Conservation (phyloP, 2,888 invertebrate species). For the Hemistola chrysoprasaria region DNA sequence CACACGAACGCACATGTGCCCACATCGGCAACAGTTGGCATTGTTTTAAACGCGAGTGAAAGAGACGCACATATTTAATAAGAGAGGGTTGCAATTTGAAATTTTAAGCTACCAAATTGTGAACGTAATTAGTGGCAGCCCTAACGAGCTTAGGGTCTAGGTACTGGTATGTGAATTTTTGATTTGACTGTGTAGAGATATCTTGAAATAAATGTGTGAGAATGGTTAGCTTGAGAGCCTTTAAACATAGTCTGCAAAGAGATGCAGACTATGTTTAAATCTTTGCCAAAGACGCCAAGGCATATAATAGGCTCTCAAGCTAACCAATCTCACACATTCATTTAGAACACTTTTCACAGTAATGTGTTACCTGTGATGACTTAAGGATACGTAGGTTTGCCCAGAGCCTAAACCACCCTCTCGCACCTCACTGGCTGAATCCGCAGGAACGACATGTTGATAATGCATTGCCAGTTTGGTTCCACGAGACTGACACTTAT, state of each 20-base stretch:
- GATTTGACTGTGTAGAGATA: conserved; percentile 38
- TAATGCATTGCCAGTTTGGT: too few species aligned
- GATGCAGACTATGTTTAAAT: too few species aligned
- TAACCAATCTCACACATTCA: not conserved
- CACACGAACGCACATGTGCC: conserved; percentile 57
- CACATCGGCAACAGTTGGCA: conserved; percentile 62
- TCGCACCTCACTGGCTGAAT: too few species aligned
- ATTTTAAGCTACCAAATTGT: conserved; percentile 71
- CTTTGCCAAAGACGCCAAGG: too few species aligned
- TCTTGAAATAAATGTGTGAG: not conserved
- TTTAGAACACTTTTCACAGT: conserved; percentile 11
- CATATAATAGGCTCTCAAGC: too few species aligned
- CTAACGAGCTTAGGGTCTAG: conserved; percentile 67
- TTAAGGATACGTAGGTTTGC: too few species aligned
- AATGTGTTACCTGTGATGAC: too few species aligned
- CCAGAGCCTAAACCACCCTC: too few species aligned
- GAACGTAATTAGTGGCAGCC: conserved; percentile 71
- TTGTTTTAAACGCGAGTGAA: conserved; percentile 57
- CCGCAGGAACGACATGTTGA: too few species aligned
- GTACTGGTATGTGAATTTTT: conserved; percentile 61
- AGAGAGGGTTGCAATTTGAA: conserved; percentile 59
- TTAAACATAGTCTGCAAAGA: too few species aligned
- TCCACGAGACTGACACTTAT: too few species aligned
- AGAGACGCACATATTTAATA: conserved; percentile 37
- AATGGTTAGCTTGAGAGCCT: too few species aligned